Evolutionary conservation across 2,888 invertebrate genomes (phyloP).

Genomic region (Deilephila porcellus): DNA sequence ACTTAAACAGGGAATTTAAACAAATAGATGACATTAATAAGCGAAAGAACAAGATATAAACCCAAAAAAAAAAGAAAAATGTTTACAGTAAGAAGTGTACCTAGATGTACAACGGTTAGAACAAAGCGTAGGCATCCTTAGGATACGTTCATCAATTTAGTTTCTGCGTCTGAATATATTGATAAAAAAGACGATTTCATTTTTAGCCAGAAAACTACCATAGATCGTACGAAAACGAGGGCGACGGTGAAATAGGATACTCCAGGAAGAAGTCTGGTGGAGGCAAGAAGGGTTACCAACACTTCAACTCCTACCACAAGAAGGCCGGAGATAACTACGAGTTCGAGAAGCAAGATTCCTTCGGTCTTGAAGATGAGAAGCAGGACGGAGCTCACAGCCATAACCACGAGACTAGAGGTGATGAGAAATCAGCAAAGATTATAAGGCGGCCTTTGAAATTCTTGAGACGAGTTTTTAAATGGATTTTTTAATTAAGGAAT

Average conservation of each 20-base stretch:
- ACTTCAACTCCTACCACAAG: slow-evolving; percentile 89
- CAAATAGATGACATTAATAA: too few species aligned
- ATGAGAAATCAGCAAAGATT: slow-evolving; percentile 52
- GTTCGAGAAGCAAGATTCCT: slow-evolving; percentile 88
- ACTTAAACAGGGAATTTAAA: too few species aligned
- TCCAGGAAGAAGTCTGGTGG: slow-evolving; percentile 86
- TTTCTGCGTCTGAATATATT: background rate
- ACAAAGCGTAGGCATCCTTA: too few species aligned
- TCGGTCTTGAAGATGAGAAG: slow-evolving; percentile 82
- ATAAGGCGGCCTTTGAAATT: slow-evolving; percentile 63
- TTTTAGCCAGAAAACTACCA: slow-evolving; percentile 76
- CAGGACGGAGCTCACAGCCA: slow-evolving; percentile 78
- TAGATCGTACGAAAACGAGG: slow-evolving; percentile 86
- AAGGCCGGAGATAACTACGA: slow-evolving; percentile 90
- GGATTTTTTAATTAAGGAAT: slow-evolving; percentile 51
- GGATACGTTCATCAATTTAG: background rate
- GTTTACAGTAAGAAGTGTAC: too few species aligned
- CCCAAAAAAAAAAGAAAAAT: too few species aligned
- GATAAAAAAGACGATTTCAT: background rate
- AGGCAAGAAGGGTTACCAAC: slow-evolving; percentile 89
- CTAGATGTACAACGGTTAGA: too few species aligned
- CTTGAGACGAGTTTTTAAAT: slow-evolving; percentile 56
- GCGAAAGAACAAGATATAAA: too few species aligned
- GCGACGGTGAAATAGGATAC: slow-evolving; percentile 87
- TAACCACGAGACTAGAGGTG: slow-evolving; percentile 70